Percentiles rank a stretch among this genome's conserved stretches.
These are phyloP conservation scores for Drosophila lutescens DNA, from an alignment of 2,888 invertebrate genomes.

Conservation along the genomic window DNA sequence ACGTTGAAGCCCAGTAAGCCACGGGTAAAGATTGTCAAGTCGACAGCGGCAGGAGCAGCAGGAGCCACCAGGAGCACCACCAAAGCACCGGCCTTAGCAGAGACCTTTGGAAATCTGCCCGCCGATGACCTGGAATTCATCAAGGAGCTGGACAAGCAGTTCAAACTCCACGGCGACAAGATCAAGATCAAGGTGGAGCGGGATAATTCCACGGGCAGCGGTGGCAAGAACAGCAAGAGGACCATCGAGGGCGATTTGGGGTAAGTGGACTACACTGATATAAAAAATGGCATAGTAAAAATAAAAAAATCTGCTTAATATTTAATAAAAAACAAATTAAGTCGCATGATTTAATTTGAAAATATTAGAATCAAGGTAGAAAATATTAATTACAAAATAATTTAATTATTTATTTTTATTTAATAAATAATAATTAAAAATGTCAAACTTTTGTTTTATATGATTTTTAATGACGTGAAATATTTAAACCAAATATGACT, in stretches of 20 bases:
- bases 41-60: neutral
- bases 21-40: constrained; percentile 54
- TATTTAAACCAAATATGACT: too few relatives aligned
- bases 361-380: too few relatives aligned
- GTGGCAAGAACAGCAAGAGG: constrained; percentile 85
- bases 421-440: too few relatives aligned
- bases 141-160: constrained; percentile 84
- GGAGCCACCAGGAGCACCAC: constrained; percentile 3
- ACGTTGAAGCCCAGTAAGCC: constrained; percentile 69
- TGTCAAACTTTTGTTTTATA: too few relatives aligned
- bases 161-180: constrained; percentile 83
- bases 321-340: too few relatives aligned
- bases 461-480: too few relatives aligned
- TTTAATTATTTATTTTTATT: too few relatives aligned
- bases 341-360: too few relatives aligned
- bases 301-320: too few relatives aligned
- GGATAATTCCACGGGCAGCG: constrained; percentile 67
- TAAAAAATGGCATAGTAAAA: too few relatives aligned
- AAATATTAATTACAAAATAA: too few relatives aligned
- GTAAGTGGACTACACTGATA: constrained; percentile 84
- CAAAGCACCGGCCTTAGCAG: constrained; percentile 58
- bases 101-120: constrained; percentile 80
- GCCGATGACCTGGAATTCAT: constrained; percentile 83
- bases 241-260: constrained; percentile 90
- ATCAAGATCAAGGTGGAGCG: constrained; percentile 83